phyloP scores from a whole-genome alignment of 2,113 vertebrate genomes.

The Scartelaos histophorus region DNA sequence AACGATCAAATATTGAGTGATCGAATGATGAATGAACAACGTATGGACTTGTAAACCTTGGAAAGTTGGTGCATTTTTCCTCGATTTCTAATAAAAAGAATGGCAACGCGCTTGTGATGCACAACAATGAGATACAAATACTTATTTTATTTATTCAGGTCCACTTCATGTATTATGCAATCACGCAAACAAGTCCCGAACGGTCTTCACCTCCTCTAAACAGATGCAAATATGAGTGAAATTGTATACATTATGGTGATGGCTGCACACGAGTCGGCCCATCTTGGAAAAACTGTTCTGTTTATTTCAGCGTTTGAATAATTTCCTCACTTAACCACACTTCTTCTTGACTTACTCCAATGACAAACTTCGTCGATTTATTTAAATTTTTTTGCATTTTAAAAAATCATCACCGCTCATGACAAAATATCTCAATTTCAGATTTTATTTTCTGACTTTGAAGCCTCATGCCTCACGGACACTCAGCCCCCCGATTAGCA shows the following conservation, averaged over 20 bases:
- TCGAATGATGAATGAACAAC: too few species aligned
- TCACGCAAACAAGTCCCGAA: neutral
- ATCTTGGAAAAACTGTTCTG: neutral
- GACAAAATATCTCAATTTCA: conserved; percentile 54
- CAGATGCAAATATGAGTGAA: neutral
- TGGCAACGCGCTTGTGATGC: neutral
- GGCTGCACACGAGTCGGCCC: neutral
- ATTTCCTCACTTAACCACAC: neutral
- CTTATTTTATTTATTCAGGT: neutral
- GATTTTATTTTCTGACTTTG: conserved; percentile 59
- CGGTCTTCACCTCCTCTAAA: neutral
- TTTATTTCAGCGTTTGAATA: neutral
- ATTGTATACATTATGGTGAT: conserved; percentile 6
- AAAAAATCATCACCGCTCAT: conserved; percentile 19
- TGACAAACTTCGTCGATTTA: conserved; percentile 25
- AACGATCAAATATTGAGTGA: too few species aligned
- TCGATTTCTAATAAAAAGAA: neutral
- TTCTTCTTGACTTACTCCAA: neutral
- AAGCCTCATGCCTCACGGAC: conserved; percentile 57
- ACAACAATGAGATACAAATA: neutral
- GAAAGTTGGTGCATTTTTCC: too few species aligned
- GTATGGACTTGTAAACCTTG: too few species aligned
- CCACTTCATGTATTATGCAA: conserved; percentile 2
- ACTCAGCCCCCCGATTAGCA: conserved; percentile 58
- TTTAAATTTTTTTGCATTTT: neutral